These are phyloP conservation scores for Mus caroli DNA, from an alignment of 2,797 vertebrate species.

Conservation along the genomic window DNA sequence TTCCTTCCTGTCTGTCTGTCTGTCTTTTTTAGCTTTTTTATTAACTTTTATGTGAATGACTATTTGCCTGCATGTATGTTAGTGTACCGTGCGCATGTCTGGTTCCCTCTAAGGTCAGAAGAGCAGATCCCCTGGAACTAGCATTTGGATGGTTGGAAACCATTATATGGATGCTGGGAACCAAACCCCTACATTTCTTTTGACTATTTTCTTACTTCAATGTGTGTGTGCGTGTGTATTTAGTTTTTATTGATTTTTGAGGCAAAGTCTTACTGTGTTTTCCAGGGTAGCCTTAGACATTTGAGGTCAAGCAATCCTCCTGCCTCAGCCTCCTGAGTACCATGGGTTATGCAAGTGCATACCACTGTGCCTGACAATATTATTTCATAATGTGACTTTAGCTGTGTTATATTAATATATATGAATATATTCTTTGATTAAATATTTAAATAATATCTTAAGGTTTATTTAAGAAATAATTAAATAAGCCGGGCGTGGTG, in stretches of 20 bases:
- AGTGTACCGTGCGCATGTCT: neutral
- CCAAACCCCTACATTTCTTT: neutral
- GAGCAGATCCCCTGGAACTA: neutral
- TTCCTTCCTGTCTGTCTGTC: no score
- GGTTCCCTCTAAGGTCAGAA: neutral
- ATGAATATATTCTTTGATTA: neutral
- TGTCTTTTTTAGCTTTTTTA: neutral
- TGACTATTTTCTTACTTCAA: conserved; percentile 32
- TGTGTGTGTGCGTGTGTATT: neutral
- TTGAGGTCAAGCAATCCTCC: neutral
- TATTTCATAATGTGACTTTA: conserved; percentile 12
- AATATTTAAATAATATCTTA: conserved; percentile 16
- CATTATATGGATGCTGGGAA: neutral
- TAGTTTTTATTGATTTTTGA: neutral
- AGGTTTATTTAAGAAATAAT: neutral
- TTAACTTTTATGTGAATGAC: neutral
- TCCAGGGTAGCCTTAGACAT: neutral
- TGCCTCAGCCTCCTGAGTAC: neutral
- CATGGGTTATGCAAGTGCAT: neutral
- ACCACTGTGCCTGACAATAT: neutral
- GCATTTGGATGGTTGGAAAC: neutral
- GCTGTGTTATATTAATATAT: conserved; percentile 12
- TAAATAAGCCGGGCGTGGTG: no score
- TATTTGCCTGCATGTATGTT: neutral
- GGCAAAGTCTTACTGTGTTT: neutral